Percentiles rank a stretch among this genome's conserved stretches.
These are phyloP conservation scores for Nephrotoma appendiculata DNA, from an alignment of 2,888 invertebrate species.

Conservation along the genomic window DNA sequence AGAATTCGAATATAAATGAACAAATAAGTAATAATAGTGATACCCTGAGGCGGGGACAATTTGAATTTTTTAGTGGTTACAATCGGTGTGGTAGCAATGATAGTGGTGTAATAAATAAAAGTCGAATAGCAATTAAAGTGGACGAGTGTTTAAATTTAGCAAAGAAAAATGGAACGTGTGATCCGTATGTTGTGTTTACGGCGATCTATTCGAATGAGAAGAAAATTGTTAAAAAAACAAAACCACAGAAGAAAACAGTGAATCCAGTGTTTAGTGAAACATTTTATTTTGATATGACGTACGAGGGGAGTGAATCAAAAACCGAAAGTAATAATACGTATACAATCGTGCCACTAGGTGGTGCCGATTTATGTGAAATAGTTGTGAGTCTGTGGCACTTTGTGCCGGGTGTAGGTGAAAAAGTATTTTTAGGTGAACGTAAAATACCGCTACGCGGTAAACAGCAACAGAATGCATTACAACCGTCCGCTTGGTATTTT, in stretches of 20 bases:
- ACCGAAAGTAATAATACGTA: slow-evolving; percentile 34
- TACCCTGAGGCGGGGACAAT: neutral
- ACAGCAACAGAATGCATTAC: slow-evolving; percentile 43
- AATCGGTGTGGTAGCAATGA: slow-evolving; percentile 9
- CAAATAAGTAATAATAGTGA: neutral
- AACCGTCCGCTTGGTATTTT: slow-evolving; percentile 61
- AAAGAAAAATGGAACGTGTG: slow-evolving; percentile 79
- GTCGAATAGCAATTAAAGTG: slow-evolving; percentile 45
- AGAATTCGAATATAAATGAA: slow-evolving; percentile 17
- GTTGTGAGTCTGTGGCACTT: slow-evolving; percentile 80
- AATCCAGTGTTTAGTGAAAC: slow-evolving; percentile 81
- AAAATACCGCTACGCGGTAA: slow-evolving; percentile 58
- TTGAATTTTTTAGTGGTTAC: slow-evolving; percentile 15
- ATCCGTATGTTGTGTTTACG: slow-evolving; percentile 74
- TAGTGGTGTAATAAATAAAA: slow-evolving; percentile 18
- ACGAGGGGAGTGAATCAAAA: slow-evolving; percentile 37
- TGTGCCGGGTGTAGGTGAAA: slow-evolving; percentile 57
- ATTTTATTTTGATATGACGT: slow-evolving; percentile 58
- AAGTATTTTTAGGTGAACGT: slow-evolving; percentile 80
- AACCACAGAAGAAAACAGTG: slow-evolving; percentile 78
- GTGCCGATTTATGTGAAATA: slow-evolving; percentile 64
- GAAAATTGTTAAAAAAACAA: slow-evolving; percentile 64
- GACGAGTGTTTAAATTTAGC: slow-evolving; percentile 78
- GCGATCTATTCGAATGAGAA: slow-evolving; percentile 69
- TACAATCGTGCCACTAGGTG: slow-evolving; percentile 39